These are phyloP conservation scores for Sparidentex hasta DNA, from an alignment of 2,797 vertebrate genomes.

Conservation along the genomic window DNA sequence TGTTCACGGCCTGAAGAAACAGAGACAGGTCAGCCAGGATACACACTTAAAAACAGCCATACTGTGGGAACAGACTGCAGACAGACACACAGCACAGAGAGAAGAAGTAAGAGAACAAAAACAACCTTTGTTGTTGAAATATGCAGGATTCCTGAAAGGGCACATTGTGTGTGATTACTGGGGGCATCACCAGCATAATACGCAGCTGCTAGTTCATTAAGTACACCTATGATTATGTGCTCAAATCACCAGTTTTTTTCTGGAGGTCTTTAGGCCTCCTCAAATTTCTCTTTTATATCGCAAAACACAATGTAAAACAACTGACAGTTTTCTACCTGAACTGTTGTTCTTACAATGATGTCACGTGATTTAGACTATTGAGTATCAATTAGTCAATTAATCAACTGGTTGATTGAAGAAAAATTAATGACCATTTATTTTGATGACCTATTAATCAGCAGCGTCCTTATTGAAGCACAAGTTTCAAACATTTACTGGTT, in stretches of 20 bases:
- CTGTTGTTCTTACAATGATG: too few species aligned
- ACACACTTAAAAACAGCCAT: neutral
- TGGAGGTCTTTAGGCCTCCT: neutral
- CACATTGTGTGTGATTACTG: slow-evolving; percentile 51
- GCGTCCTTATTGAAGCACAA: too few species aligned
- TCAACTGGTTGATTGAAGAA: too few species aligned
- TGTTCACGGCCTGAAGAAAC: slow-evolving; percentile 92
- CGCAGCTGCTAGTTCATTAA: slow-evolving; percentile 9
- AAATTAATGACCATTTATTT: too few species aligned
- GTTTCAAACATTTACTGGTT: too few species aligned
- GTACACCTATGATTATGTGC: neutral
- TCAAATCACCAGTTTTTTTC: neutral
- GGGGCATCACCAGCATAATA: neutral
- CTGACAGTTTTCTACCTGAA: too few species aligned
- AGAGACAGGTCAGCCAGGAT: neutral
- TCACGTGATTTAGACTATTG: too few species aligned
- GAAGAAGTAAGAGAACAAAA: slow-evolving; percentile 63
- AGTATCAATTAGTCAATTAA: too few species aligned
- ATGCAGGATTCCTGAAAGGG: slow-evolving; percentile 60
- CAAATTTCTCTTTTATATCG: neutral
- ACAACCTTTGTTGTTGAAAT: slow-evolving; percentile 71
- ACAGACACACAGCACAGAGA: neutral
- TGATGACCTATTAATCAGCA: too few species aligned
- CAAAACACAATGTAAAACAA: too few species aligned
- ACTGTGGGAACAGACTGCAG: neutral